phyloP scores from a whole-genome alignment of 2,888 invertebrate species.

The Drosophila villosipedis region DNA sequence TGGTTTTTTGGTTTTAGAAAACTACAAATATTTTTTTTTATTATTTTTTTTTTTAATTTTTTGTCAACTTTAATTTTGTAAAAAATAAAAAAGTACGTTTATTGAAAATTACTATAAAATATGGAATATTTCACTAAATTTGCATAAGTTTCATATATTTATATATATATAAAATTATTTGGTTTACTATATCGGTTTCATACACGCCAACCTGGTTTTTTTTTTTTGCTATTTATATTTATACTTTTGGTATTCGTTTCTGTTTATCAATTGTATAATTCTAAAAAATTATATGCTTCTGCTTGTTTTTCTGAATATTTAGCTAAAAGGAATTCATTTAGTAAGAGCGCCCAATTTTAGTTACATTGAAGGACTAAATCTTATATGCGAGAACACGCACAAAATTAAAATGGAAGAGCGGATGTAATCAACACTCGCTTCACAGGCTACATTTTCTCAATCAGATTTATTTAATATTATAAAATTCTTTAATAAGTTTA shows the following conservation, averaged over 20 bases:
- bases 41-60: constrained; percentile 23
- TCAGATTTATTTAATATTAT: constrained; percentile 53
- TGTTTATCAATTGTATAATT: constrained; percentile 70
- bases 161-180: constrained; percentile 53
- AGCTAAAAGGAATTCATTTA: constrained; percentile 84
- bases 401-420: constrained; percentile 75
- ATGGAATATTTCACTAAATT: constrained; percentile 73
- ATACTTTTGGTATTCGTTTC: constrained; percentile 45
- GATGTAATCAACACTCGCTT: constrained; percentile 47
- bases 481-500: constrained; percentile 68
- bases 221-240: constrained; percentile 54
- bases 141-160: constrained; percentile 54
- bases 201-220: constrained; percentile 60
- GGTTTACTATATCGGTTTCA: constrained; percentile 68
- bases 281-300: constrained; percentile 79
- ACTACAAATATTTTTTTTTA: constrained; percentile 67
- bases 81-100: constrained; percentile 80
- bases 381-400: constrained; percentile 37
- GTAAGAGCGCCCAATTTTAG: constrained; percentile 79
- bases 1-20: constrained; percentile 69
- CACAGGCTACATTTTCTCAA: constrained; percentile 73
- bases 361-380: constrained; percentile 70
- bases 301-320: constrained; percentile 80
- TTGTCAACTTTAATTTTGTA: constrained; percentile 77
- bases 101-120: constrained; percentile 80